Conservation (phyloP, 2,888 invertebrate species). For the Tupiocoris notatus region DNA sequence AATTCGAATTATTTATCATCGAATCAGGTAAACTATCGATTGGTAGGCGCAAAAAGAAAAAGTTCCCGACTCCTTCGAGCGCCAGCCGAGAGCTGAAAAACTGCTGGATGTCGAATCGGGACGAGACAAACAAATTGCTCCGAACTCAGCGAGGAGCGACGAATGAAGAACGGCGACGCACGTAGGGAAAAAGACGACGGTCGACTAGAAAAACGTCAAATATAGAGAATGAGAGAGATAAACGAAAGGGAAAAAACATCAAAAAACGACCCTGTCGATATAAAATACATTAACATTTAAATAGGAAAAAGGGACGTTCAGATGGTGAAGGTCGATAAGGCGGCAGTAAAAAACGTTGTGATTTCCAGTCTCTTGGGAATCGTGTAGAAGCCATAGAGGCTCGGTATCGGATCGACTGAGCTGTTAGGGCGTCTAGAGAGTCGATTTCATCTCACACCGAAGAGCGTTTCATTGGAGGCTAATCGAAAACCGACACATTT, state of each 20-base stretch:
- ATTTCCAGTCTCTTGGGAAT: slow-evolving; percentile 32
- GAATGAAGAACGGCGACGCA: background rate
- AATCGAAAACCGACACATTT: slow-evolving; percentile 37
- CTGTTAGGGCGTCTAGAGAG: background rate
- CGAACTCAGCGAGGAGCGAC: background rate
- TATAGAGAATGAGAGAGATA: background rate
- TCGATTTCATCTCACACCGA: background rate
- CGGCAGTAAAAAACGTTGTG: slow-evolving; percentile 31
- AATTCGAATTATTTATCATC: slow-evolving; percentile 20
- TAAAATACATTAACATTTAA: slow-evolving; percentile 44
- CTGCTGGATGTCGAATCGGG: background rate
- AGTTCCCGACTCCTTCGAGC: too few species aligned
- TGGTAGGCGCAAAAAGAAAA: background rate
- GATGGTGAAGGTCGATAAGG: slow-evolving; percentile 34
- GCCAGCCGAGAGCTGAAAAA: background rate
- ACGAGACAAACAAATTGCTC: slow-evolving; percentile 16
- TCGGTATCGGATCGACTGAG: slow-evolving; percentile 15
- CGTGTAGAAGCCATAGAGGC: background rate
- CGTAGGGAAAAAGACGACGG: background rate
- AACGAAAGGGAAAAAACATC: background rate
- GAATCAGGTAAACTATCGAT: background rate
- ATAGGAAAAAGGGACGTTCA: slow-evolving; percentile 42
- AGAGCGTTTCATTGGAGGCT: slow-evolving; percentile 34
- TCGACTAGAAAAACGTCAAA: background rate
- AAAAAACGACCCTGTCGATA: slow-evolving; percentile 30